These are phyloP conservation scores for Eolophus roseicapilla DNA, from an alignment of 2,113 vertebrate genomes.

Conservation along the genomic window DNA sequence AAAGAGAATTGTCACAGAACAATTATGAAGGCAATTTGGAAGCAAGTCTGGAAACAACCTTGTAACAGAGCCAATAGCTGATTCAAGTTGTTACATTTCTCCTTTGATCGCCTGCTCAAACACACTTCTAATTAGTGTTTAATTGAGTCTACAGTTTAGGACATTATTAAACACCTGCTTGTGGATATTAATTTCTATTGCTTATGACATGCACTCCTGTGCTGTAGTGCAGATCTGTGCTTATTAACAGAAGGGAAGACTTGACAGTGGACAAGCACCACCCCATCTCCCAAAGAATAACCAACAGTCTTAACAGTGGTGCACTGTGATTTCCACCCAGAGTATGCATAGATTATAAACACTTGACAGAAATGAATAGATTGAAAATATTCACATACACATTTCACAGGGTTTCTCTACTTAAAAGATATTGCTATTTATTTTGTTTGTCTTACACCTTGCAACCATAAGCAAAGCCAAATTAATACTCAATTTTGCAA, in stretches of 20 bases:
- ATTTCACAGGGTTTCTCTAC: neutral
- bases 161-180: conserved; percentile 8
- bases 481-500: neutral
- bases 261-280: neutral
- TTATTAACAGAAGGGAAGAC: neutral
- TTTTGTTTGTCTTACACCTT: neutral
- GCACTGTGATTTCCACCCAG: neutral
- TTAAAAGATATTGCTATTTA: neutral
- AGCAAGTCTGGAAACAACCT: conserved; percentile 41
- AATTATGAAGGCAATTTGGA: conserved; percentile 37
- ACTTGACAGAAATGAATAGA: neutral
- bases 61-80: conserved; percentile 43
- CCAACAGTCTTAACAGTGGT: neutral
- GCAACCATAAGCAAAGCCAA: neutral
- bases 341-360: neutral
- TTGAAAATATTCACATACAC: neutral
- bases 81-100: conserved; percentile 19
- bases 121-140: conserved; percentile 12
- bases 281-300: neutral
- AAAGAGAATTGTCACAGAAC: neutral
- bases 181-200: neutral
- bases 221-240: neutral
- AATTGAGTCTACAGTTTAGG: conserved; percentile 24
- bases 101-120: conserved; percentile 39
- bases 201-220: neutral